Percentiles rank a stretch among this genome's conserved stretches.
Evolutionary conservation across 2,113 vertebrate genomes (phyloP).

Genomic region (Microtus oregoni): DNA sequence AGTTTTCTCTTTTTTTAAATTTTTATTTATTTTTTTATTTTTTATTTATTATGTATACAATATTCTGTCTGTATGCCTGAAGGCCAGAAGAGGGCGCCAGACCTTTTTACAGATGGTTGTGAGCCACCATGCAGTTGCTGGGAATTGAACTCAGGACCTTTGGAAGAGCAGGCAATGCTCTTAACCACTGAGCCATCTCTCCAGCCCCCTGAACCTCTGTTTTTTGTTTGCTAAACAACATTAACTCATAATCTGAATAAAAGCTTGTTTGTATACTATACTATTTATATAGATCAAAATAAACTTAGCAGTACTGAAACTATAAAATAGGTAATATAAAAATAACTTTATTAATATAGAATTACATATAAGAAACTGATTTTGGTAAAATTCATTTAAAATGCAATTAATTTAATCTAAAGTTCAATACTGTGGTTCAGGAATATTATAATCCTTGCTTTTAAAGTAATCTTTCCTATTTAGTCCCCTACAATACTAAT

Average conservation of each 20-base stretch:
- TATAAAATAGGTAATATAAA: slow-evolving; percentile 20
- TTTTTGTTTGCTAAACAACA: slow-evolving; percentile 2
- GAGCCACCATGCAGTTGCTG: too few species aligned
- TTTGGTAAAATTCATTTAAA: slow-evolving; percentile 58
- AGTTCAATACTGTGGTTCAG: not conserved
- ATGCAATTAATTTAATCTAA: slow-evolving; percentile 24
- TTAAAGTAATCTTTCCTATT: slow-evolving; percentile 22
- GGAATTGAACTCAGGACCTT: too few species aligned
- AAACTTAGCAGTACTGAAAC: slow-evolving; percentile 25
- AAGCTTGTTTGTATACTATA: not conserved
- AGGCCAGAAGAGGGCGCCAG: too few species aligned
- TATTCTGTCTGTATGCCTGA: too few species aligned
- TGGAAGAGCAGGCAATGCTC: too few species aligned
- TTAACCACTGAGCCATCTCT: too few species aligned
- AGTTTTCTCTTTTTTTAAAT: too few species aligned
- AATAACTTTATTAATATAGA: not conserved
- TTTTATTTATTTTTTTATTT: too few species aligned
- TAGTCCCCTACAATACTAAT: slow-evolving; percentile 10
- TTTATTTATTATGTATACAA: too few species aligned
- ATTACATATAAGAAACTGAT: not conserved
- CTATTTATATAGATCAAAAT: slow-evolving; percentile 32
- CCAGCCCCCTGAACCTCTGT: not conserved
- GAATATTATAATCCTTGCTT: slow-evolving; percentile 3
- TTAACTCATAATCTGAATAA: slow-evolving; percentile 16
- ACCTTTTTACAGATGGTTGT: too few species aligned